These are phyloP conservation scores for Mormyrus hasselquistii DNA, from an alignment of 2,797 vertebrate genomes.

Conservation along the genomic window DNA sequence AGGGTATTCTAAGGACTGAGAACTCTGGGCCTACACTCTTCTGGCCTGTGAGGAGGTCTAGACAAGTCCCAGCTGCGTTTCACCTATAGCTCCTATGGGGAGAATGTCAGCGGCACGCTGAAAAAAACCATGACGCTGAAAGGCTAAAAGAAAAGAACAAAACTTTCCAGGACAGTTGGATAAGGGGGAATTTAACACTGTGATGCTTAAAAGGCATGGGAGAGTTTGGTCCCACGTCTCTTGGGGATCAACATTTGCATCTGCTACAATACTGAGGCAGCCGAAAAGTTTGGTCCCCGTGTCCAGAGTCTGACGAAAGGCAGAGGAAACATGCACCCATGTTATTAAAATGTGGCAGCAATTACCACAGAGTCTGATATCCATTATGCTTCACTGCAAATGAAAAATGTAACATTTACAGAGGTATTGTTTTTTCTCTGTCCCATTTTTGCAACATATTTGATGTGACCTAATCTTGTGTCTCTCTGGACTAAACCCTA, in stretches of 20 bases:
- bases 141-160: background rate
- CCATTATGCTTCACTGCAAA: conserved; percentile 18
- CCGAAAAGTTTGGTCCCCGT: background rate
- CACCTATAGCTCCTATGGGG: background rate
- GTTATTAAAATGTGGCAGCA: conserved; percentile 28
- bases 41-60: background rate
- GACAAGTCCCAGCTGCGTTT: background rate
- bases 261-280: background rate
- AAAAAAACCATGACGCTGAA: background rate
- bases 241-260: background rate
- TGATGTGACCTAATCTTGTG: background rate
- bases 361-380: conserved; percentile 24
- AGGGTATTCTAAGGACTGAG: background rate
- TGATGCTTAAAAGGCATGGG: background rate
- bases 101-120: background rate
- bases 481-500: background rate
- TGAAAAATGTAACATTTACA: conserved; percentile 15
- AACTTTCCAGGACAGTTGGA: background rate
- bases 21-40: background rate
- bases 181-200: background rate
- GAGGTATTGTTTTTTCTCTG: background rate
- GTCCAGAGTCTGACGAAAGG: background rate
- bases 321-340: background rate
- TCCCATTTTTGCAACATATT: background rate
- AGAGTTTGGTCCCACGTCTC: background rate